Base-by-base conservation (phyloP, 2,113 vertebrate species). In the Tiliqua scincoides region DNA sequence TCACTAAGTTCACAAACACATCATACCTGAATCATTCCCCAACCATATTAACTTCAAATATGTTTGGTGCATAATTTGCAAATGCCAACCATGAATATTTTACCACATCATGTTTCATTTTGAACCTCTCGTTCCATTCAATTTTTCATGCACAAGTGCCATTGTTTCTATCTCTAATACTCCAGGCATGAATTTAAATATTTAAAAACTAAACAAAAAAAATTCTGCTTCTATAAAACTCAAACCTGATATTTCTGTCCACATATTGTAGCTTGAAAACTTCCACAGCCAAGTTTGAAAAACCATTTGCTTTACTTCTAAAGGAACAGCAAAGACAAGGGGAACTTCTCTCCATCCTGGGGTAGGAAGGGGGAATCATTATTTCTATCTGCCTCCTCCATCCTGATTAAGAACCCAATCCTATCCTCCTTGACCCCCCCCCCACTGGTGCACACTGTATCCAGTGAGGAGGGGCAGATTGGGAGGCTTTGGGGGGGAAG, bases 121-220 rank as follows among this genome's bases (percentile, higher is more conserved):
- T 84, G 83, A 81, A 71, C 73, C 72, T 92, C 74, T n/a, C 78
- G 81, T 90, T 91, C 89, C 62, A 37, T 86, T 83, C 74, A 87
- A 82, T 71, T 87, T 91, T 93, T 93, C 87, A 95, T 88, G 83
- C 77, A 84, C 70, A 52, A 79, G 79, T 57, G 87, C 87, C 82
- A 78, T 88, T 89, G 11, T 89, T 93, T 89, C 89, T 91, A 87
- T 91, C 87, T 59, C 76, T 91, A 85, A 1, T 1, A 90, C 91
- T 84, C 21, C 79, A 85, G 79, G 91, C 79, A 91, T 90, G 79
- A n/a, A 61, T 84, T 94, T 68, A 93, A 94, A 94, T 94, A 94
- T 94, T 95, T 94, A 94, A 89, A 93, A 76, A 21, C 43, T 15
- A 84, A 76, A 84, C 80, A 90, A 87, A 83, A 40, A 88, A 84